Base-by-base conservation (phyloP, 1,140 invertebrate genomes). In the Anagrus nilaparvatae region DNA sequence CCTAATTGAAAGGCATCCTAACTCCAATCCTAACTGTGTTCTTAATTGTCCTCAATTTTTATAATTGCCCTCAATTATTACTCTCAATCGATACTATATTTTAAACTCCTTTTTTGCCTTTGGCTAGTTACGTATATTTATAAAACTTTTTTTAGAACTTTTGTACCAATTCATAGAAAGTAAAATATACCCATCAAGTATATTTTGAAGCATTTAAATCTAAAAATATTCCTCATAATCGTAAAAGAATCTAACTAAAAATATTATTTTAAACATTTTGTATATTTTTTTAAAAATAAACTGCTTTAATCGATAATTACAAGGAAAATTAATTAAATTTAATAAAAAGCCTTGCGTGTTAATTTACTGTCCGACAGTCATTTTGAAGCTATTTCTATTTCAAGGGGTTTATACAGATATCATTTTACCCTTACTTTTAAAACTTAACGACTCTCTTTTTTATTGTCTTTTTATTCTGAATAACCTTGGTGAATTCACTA, bases 301-400 rank as follows among this genome's bases (percentile, higher is more conserved):
- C 46, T 47, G n/a, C n/a, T 49, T 53, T 53, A 54, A 59, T 59
- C 56, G 56, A 59, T 59, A 60, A 51, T 47, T 47, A 33, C 48
- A 43, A 40, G 32, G 50, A n/a, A n/a, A n/a, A n/a, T n/a, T 21
- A 46, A 51, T 53, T 56, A 48, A 58, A 48, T 51, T 50, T 49
- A 50, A 52, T 51, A 34, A 43, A 32, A 25, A n/a, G 24, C 23
- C 37, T 54, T 44, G 52, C 53, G 51, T 50, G 49, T 47, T 9
- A 21, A 30, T 25, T 43, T 42, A 27, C 34, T 32, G 46, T 44
- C 49, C 39, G 12, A 48, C n/a, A n/a, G n/a, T n/a, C n/a, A n/a
- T n/a, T n/a, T n/a, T n/a, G n/a, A n/a, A n/a, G n/a, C n/a, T n/a
- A n/a, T n/a, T n/a, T n/a, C n/a, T n/a, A n/a, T n/a, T n/a, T n/a